Evolutionary conservation across 2,888 invertebrate species (phyloP).

Genomic region (Nysson spinosus): DNA sequence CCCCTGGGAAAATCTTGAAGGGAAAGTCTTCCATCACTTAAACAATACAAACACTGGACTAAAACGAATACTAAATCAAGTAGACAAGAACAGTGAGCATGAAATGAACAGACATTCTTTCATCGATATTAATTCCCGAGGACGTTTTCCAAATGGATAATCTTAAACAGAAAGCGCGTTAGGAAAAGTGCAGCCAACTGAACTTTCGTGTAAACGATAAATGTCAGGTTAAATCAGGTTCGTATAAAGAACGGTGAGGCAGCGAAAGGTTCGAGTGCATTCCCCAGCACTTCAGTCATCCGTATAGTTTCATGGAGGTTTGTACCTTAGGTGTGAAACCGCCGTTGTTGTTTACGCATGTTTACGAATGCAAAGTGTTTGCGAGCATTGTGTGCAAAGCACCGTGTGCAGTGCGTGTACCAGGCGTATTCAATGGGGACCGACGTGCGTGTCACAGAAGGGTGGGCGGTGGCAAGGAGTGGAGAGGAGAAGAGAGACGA

Average conservation of each 20-base stretch:
- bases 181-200: too few species aligned
- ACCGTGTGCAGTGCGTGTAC: slow-evolving; percentile 62
- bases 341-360: slow-evolving; percentile 74
- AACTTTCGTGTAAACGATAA: too few species aligned
- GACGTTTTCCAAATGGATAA: too few species aligned
- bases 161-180: too few species aligned
- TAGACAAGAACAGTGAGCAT: too few species aligned
- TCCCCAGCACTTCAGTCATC: slow-evolving; percentile 2
- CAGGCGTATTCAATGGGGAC: slow-evolving; percentile 67
- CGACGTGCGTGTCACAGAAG: slow-evolving; percentile 64
- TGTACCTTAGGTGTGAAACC: slow-evolving; percentile 73
- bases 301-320: slow-evolving; percentile 48
- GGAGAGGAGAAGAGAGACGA: slow-evolving; percentile 18
- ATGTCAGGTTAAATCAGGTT: too few species aligned
- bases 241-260: background rate
- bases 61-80: too few species aligned
- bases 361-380: slow-evolving; percentile 77
- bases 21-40: too few species aligned
- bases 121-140: too few species aligned
- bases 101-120: too few species aligned
- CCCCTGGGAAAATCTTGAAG: too few species aligned
- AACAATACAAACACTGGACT: too few species aligned
- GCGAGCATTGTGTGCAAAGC: slow-evolving; percentile 73
- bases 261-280: background rate
- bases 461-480: slow-evolving; percentile 27